phyloP scores from a whole-genome alignment of 1,140 invertebrate species.

The Chrysopa pallens region DNA sequence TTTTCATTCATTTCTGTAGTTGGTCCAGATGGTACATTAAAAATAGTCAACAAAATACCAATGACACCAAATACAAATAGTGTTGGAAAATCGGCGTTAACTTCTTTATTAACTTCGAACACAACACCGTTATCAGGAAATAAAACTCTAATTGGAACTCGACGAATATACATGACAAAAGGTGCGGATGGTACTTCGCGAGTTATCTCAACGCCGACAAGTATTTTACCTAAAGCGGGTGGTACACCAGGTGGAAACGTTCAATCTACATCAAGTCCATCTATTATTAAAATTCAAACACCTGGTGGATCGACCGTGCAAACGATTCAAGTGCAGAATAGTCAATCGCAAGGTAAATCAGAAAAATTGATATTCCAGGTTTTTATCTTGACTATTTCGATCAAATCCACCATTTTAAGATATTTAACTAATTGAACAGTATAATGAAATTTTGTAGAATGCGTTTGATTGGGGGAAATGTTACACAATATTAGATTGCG shows the following conservation, averaged over 20 bases:
- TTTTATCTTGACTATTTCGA: too few species aligned
- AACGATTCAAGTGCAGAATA: conserved; percentile 11
- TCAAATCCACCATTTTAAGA: too few species aligned
- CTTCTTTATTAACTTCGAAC: conserved; percentile 40
- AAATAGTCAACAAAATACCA: conserved; percentile 39
- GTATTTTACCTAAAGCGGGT: conserved; percentile 29
- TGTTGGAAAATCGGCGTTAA: conserved; percentile 42
- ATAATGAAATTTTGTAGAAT: too few species aligned
- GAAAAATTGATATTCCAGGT: too few species aligned
- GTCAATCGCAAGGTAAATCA: conserved; percentile 7
- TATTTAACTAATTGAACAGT: too few species aligned
- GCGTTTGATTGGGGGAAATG: too few species aligned
- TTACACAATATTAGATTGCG: too few species aligned
- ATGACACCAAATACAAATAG: conserved; percentile 29
- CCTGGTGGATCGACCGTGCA: conserved; percentile 8
- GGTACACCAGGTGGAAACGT: conserved; percentile 8
- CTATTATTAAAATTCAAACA: conserved; percentile 17
- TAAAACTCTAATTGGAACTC: conserved; percentile 46
- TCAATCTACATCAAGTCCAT: conserved; percentile 8
- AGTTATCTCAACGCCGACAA: conserved; percentile 40
- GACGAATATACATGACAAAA: conserved; percentile 66
- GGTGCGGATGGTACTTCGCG: conserved; percentile 58
- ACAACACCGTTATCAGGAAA: conserved; percentile 32
- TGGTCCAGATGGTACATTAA: conserved; percentile 32
- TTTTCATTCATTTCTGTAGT: conserved; percentile 7